These are phyloP conservation scores for Clarias gariepinus DNA, from an alignment of 2,113 vertebrate genomes.

Conservation along the genomic window DNA sequence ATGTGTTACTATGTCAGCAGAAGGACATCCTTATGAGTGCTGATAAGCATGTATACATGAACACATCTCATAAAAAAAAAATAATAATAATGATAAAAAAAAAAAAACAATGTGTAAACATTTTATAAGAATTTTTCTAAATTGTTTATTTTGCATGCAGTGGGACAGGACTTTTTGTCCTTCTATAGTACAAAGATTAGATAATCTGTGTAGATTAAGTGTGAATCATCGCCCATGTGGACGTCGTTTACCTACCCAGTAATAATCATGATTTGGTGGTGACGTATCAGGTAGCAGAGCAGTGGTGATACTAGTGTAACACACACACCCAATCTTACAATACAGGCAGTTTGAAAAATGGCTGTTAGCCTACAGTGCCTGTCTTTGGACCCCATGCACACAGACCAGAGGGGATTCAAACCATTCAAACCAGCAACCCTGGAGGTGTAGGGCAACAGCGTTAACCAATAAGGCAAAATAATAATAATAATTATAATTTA, in stretches of 20 bases:
- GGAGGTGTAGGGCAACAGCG: too few relatives aligned
- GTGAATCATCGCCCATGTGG: neutral
- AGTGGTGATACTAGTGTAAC: neutral
- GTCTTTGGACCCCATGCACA: too few relatives aligned
- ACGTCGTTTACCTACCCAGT: neutral
- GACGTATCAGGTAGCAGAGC: neutral
- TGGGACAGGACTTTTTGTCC: too few relatives aligned
- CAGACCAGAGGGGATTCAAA: too few relatives aligned
- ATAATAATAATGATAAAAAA: too few relatives aligned
- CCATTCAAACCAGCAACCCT: too few relatives aligned
- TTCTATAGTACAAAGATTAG: too few relatives aligned
- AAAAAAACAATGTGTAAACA: too few relatives aligned
- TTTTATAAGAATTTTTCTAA: neutral
- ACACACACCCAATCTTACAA: neutral
- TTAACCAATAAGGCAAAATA: too few relatives aligned
- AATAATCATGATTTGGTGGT: neutral
- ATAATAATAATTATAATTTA: too few relatives aligned
- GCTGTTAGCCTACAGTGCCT: too few relatives aligned
- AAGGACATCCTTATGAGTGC: conserved; percentile 45
- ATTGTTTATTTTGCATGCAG: neutral
- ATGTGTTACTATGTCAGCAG: conserved; percentile 48
- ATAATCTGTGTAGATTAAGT: neutral
- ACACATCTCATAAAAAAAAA: neutral
- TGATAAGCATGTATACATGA: conserved; percentile 11
- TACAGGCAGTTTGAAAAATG: too few relatives aligned